A percentile compares a stretch with the other conserved stretches of the same genome.
Evolutionary conservation across 2,113 vertebrate species (phyloP).

Genomic region (Pelobates fuscus): DNA sequence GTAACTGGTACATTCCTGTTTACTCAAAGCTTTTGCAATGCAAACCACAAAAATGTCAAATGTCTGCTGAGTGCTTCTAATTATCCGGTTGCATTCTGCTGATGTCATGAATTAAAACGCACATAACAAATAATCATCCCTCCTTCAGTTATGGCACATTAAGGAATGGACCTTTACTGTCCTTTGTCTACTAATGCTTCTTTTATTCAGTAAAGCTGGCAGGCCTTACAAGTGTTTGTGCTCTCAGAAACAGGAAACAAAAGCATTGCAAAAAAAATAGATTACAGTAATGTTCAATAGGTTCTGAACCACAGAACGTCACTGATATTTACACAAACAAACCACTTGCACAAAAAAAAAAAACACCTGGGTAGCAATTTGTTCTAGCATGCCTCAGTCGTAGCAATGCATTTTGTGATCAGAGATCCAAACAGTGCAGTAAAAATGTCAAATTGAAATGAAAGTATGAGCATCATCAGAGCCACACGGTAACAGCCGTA

Average conservation of each 20-base stretch:
- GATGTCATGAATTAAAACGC: background rate
- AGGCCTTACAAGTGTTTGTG: background rate
- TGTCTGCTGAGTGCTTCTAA: slow-evolving; percentile 1
- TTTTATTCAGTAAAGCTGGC: background rate
- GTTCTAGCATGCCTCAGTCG: no score
- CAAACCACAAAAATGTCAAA: slow-evolving; percentile 30
- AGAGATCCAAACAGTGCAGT: no score
- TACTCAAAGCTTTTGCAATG: slow-evolving; percentile 5
- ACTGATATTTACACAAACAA: no score
- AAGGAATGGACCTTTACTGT: background rate
- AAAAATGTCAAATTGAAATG: no score
- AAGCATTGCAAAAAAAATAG: background rate
- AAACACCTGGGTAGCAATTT: no score
- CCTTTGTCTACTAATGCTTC: background rate
- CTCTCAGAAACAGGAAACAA: background rate
- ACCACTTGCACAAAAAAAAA: no score
- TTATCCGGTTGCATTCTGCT: background rate
- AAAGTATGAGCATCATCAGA: no score
- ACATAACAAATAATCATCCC: background rate
- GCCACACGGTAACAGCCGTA: no score
- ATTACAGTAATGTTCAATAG: background rate
- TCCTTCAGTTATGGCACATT: background rate
- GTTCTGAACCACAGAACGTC: no score
- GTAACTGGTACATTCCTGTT: background rate
- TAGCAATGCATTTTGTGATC: no score